These are phyloP conservation scores for Caenorhabditis angaria DNA, from an alignment of 2,888 invertebrate genomes.

Conservation along the genomic window DNA sequence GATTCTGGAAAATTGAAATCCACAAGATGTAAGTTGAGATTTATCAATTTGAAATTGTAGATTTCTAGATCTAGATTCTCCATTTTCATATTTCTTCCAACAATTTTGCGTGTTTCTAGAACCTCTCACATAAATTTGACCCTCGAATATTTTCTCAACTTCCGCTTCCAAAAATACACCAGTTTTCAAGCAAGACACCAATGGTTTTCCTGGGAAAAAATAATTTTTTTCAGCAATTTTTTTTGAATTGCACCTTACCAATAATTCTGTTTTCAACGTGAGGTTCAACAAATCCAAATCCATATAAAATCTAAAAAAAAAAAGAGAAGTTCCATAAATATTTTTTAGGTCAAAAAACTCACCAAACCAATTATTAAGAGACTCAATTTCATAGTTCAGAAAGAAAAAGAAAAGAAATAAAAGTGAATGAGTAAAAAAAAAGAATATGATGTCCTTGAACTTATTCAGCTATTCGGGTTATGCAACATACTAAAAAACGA, in stretches of 20 bases:
- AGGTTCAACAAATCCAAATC: background rate
- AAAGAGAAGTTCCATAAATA: background rate
- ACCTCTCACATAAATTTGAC: background rate
- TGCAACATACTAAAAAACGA: slow-evolving; percentile 4
- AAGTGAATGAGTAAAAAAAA: background rate
- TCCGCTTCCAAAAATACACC: background rate
- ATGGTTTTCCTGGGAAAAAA: background rate
- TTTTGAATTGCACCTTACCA: background rate
- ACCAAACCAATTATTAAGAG: background rate
- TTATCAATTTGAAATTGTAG: background rate
- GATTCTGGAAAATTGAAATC: background rate
- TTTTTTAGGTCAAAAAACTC: background rate
- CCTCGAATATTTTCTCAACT: background rate
- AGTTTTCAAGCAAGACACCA: background rate
- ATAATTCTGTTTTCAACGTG: background rate
- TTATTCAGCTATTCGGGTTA: background rate
- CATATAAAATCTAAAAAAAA: background rate
- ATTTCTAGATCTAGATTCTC: too few species aligned
- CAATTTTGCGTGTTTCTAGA: background rate
- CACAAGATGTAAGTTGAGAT: background rate
- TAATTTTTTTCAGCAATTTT: background rate
- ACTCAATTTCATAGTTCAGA: background rate
- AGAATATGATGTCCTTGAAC: background rate
- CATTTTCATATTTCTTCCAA: slow-evolving; percentile 2
- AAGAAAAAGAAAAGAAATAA: background rate